A percentile compares a stretch with the other conserved stretches of the same genome.
phyloP scores from a whole-genome alignment of 2,797 vertebrate species.

The Orestias chungarensis region DNA sequence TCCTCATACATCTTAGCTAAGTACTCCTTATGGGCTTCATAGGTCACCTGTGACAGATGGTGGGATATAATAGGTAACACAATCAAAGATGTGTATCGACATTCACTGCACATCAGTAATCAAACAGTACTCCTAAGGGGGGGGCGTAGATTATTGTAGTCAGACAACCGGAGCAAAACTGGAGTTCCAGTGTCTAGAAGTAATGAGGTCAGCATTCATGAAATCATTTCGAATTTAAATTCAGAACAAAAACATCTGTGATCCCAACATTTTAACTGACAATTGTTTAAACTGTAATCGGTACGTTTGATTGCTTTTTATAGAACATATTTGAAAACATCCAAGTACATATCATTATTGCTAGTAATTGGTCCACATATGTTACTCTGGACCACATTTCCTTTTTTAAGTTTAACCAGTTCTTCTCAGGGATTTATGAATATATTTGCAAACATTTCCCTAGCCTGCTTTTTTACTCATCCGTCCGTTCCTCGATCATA shows the following conservation, averaged over 20 bases:
- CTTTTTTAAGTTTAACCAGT: neutral
- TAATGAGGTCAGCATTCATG: constrained; percentile 39
- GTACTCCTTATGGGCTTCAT: constrained; percentile 98
- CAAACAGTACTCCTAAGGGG: constrained; percentile 9
- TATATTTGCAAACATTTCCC: neutral
- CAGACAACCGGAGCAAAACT: constrained; percentile 36
- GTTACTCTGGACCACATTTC: neutral
- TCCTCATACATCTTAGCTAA: constrained; percentile 99
- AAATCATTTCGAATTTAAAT: neutral
- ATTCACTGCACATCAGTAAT: constrained; percentile 41
- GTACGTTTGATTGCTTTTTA: neutral
- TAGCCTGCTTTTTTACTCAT: too few species aligned
- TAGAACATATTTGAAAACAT: neutral
- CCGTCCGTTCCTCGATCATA: neutral
- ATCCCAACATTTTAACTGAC: neutral
- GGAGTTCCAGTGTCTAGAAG: constrained; percentile 25
- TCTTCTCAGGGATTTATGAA: neutral
- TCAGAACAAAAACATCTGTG: neutral
- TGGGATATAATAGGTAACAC: constrained; percentile 19
- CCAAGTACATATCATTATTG: neutral
- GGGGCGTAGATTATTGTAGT: constrained; percentile 38
- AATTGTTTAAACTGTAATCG: neutral
- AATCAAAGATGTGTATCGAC: constrained; percentile 27
- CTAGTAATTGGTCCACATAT: neutral
- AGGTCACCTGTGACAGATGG: constrained; percentile 87